These are phyloP conservation scores for Orius insidiosus DNA, from an alignment of 1,140 invertebrate genomes.

Conservation along the genomic window DNA sequence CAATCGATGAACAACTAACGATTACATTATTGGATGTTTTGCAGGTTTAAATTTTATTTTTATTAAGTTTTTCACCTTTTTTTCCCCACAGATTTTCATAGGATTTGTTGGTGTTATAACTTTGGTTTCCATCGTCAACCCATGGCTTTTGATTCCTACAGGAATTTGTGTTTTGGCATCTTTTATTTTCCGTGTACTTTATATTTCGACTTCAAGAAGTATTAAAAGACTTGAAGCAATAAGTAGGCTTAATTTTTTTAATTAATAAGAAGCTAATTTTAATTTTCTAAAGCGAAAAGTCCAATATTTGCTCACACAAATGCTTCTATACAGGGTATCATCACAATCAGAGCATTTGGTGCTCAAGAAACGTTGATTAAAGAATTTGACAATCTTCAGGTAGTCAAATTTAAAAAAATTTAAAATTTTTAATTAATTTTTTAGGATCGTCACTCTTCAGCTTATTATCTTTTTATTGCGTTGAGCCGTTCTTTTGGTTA, in stretches of 20 bases:
- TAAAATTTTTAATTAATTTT: background rate
- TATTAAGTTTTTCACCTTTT: background rate
- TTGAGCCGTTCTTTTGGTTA: conserved; percentile 1
- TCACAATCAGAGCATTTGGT: conserved; percentile 70
- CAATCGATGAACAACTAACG: conserved; percentile 73
- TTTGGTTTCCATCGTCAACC: conserved; percentile 40
- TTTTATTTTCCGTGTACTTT: conserved; percentile 36
- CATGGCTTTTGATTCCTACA: conserved; percentile 40
- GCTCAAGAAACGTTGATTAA: conserved; percentile 58
- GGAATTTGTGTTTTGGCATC: conserved; percentile 39
- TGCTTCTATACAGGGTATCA: conserved; percentile 67
- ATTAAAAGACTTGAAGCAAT: conserved; percentile 52
- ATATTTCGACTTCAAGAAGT: conserved; percentile 45
- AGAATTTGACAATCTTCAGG: conserved; percentile 63
- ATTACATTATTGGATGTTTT: conserved; percentile 57
- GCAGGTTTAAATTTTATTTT: conserved; percentile 24
- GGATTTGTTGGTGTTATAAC: conserved; percentile 46
- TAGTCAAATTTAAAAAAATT: conserved; percentile 21
- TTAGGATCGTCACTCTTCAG: conserved; percentile 21
- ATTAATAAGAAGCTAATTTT: no score
- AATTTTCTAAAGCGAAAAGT: conserved; percentile 30
- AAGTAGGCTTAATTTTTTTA: conserved; percentile 30
- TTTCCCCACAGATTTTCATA: conserved; percentile 30
- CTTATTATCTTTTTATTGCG: conserved; percentile 19
- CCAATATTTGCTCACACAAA: conserved; percentile 76